phyloP scores from a whole-genome alignment of 2,113 vertebrate genomes.

The Maccullochella peelii region DNA sequence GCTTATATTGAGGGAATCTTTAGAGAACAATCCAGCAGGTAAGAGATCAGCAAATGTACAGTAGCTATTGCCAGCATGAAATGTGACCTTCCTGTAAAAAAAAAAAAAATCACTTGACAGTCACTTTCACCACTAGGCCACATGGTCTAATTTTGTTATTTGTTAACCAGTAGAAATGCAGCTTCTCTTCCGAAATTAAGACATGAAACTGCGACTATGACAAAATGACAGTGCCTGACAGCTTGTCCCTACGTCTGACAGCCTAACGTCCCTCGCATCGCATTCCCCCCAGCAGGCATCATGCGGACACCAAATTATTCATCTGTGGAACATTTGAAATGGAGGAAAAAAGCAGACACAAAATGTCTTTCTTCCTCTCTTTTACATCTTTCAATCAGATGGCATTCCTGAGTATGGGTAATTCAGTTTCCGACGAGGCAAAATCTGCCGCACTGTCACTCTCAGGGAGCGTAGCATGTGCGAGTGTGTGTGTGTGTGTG shows the following conservation, averaged over 20 bases:
- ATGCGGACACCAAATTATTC: slow-evolving; percentile 45
- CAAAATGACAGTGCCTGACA: slow-evolving; percentile 37
- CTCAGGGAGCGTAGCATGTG: slow-evolving; percentile 11
- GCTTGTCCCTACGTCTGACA: slow-evolving; percentile 42
- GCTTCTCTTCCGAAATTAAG: slow-evolving; percentile 17
- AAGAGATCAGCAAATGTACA: not conserved
- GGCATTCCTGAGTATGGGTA: not conserved
- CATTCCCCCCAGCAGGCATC: slow-evolving; percentile 21
- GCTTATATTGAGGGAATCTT: not conserved
- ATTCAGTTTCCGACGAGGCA: slow-evolving; percentile 15
- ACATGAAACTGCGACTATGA: not conserved
- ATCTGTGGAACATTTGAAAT: slow-evolving; percentile 40
- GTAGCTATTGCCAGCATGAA: slow-evolving; percentile 12
- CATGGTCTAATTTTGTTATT: slow-evolving; percentile 17
- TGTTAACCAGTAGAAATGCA: slow-evolving; percentile 4
- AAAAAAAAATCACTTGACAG: not conserved
- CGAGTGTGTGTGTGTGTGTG: not conserved
- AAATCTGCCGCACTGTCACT: slow-evolving; percentile 11
- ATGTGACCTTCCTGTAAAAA: slow-evolving; percentile 18
- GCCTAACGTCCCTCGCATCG: not conserved
- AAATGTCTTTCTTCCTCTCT: not conserved
- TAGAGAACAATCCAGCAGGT: not conserved
- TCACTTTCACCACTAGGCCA: not conserved
- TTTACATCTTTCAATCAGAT: slow-evolving; percentile 2
- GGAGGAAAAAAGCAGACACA: slow-evolving; percentile 1